These are phyloP conservation scores for Myocastor coypus DNA, from an alignment of 2,113 vertebrate species.

Conservation along the genomic window DNA sequence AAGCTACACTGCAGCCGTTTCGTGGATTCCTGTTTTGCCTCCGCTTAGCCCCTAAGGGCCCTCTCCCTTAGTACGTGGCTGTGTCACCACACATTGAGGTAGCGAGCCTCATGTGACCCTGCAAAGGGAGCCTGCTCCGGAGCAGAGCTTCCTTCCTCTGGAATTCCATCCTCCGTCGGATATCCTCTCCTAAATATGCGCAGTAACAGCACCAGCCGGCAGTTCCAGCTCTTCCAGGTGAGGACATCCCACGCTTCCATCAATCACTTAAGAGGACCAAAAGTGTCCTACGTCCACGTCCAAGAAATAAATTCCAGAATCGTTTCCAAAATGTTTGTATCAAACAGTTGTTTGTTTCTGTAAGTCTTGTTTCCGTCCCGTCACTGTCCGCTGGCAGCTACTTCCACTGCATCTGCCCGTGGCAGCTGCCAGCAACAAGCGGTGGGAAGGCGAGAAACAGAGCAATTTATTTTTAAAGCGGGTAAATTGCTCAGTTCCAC, in stretches of 20 bases:
- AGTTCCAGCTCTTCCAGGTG: conserved; percentile 58
- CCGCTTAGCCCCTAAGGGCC: not conserved
- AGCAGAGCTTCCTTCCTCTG: conserved; percentile 52
- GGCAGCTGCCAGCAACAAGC: conserved; percentile 44
- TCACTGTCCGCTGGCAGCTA: conserved; percentile 12
- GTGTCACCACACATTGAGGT: not conserved
- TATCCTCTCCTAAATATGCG: conserved; percentile 72
- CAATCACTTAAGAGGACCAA: conserved; percentile 50
- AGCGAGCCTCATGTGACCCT: not conserved
- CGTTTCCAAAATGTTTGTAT: conserved; percentile 61
- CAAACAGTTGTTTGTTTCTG: conserved; percentile 48
- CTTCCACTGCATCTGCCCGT: not conserved
- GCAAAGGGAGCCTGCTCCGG: not conserved
- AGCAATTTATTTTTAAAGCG: conserved; percentile 37
- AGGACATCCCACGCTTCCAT: conserved; percentile 33
- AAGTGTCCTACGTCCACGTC: not conserved
- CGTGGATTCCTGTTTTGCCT: not conserved
- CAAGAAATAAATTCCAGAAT: conserved; percentile 58
- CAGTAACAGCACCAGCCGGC: not conserved
- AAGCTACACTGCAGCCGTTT: not conserved
- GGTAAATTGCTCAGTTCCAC: conserved; percentile 4
- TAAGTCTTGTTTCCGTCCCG: conserved; percentile 52
- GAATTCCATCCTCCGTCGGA: conserved; percentile 67
- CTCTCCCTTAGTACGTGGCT: not conserved
- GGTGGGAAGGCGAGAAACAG: not conserved